Evolutionary conservation across 2,113 vertebrate species (phyloP).

Genomic region (Actenoides lindsayi): DNA sequence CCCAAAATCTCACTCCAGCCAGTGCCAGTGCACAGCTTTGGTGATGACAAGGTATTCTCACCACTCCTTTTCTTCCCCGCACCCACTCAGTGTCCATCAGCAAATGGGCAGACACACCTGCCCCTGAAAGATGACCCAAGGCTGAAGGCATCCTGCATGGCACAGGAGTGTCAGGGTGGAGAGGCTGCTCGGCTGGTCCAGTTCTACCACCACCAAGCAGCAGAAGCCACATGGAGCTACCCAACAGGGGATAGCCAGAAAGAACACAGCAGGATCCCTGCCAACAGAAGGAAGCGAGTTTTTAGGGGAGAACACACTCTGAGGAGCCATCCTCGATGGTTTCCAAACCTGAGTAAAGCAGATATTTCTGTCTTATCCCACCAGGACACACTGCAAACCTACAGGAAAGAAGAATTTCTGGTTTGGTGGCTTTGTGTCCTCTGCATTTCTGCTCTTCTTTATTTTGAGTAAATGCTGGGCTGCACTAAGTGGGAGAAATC

Average conservation of each 20-base stretch:
- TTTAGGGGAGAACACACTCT: background rate
- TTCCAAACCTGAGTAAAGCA: background rate
- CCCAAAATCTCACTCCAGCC: background rate
- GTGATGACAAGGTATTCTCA: background rate
- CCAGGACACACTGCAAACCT: background rate
- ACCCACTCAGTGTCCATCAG: background rate
- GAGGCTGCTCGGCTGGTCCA: background rate
- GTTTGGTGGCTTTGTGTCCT: background rate
- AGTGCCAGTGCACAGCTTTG: background rate
- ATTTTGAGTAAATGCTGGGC: background rate
- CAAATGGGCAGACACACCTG: fast-evolving
- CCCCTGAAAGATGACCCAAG: background rate
- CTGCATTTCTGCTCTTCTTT: background rate
- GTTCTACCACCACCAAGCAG: background rate
- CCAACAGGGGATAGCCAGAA: background rate
- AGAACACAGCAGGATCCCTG: background rate
- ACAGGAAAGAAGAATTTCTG: background rate
- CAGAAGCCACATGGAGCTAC: background rate
- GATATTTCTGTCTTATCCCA: background rate
- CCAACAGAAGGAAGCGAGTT: background rate
- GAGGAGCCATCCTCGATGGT: background rate
- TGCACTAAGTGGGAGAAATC: background rate
- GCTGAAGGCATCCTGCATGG: background rate
- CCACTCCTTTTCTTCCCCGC: background rate
- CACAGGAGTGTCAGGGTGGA: fast-evolving